Evolutionary conservation across 2,888 invertebrate genomes (phyloP), one percentile per base, ranked within the genome.

Genomic region (Agonopterix arenella): DNA sequence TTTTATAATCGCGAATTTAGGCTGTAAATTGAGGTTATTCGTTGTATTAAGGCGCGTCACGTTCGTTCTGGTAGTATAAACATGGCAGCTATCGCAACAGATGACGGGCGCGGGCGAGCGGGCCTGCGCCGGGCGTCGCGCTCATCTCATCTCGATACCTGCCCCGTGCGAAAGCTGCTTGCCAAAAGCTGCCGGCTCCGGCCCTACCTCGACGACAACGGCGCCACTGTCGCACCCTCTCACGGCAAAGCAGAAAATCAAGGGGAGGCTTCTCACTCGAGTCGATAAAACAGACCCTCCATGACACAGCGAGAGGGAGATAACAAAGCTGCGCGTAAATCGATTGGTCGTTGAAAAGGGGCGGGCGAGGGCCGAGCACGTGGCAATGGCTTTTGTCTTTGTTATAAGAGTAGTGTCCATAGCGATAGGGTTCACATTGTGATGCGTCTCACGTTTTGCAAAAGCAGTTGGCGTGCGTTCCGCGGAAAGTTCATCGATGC

Each of bases 11-110:
- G 65, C 66, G 70, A 66, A 61, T 28, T 28, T 28, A 59, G 59
- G 65, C 61, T 74, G 68, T 73, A 66, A 73, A 53, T 77, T 77
- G 78, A 85, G 85, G 86, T 86, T 88, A 85, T 83, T 85, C 84
- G 85, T 84, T 84, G 86, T 84, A 74, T 80, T 13, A 74, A 73
- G 68, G 78, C 81, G 84, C 81, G 84, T 82, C 85, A 80, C 79
- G 81, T 77, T 77, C 70, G 73, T 72, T 76, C 79, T 79, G 76
- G 88, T 88, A 13, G 13, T 13, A 13, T 13, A 86, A 86, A 85
- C 88, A 89, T 88, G 85, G 85, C 86, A 84, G 84, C 77, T 76
- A 62, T 76, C 69, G 84, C 84, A 88, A 85, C 86, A 86, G 86
- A 85, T 88, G 88, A 85, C 75, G 76, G 28, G 28, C 28, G 76